Conservation (phyloP, 2,113 vertebrate species). For the Ondatra zibethicus region DNA sequence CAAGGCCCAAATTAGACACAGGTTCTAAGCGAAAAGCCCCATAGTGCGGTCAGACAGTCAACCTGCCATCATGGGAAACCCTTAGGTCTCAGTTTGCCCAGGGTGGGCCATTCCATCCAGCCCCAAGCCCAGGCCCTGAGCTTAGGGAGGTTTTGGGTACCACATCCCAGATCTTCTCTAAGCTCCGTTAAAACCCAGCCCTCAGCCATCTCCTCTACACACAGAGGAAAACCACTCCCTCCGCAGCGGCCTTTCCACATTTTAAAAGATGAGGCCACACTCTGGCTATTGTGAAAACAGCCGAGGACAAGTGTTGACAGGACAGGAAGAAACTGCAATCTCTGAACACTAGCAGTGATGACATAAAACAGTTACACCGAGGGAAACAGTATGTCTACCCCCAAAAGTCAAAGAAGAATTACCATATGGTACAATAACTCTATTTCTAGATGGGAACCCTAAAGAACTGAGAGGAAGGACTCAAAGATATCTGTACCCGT, state of each 20-base stretch:
- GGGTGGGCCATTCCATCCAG: background rate
- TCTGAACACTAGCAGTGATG: background rate
- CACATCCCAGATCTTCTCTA: background rate
- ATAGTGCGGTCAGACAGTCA: background rate
- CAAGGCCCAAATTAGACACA: conserved; percentile 57
- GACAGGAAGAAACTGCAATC: background rate
- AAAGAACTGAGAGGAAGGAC: background rate
- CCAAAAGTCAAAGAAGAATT: background rate
- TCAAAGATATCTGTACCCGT: background rate
- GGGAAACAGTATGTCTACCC: background rate
- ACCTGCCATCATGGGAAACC: background rate
- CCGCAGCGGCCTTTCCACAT: background rate
- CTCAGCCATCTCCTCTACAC: background rate
- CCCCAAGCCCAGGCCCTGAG: background rate
- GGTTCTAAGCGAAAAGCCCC: background rate
- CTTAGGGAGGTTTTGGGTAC: background rate
- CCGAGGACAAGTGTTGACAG: background rate
- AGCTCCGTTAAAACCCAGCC: background rate
- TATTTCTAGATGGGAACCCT: background rate
- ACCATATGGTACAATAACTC: background rate
- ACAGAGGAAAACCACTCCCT: background rate
- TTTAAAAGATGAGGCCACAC: background rate
- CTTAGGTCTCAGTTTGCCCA: background rate
- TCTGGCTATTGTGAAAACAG: background rate
- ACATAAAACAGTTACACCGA: background rate